Evolutionary conservation across 2,113 vertebrate species (phyloP).

Genomic region (Rhabdomys dilectus): DNA sequence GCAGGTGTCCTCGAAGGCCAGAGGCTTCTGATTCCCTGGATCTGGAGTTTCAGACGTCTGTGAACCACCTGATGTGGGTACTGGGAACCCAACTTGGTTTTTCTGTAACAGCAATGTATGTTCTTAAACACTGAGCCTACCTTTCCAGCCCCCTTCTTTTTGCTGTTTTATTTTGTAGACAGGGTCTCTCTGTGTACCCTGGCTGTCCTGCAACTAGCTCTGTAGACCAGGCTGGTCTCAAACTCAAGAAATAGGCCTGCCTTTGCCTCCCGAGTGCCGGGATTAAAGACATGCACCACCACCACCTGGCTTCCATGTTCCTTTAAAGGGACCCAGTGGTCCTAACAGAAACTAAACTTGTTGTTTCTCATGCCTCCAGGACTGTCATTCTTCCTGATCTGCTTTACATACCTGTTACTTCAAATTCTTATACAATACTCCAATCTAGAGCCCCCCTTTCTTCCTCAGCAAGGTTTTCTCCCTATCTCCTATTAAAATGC

Average conservation of each 20-base stretch:
- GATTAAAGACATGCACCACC: background rate
- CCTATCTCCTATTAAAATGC: background rate
- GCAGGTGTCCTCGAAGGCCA: too few relatives aligned
- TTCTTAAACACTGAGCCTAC: too few relatives aligned
- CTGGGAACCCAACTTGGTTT: too few relatives aligned
- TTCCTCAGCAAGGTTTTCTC: background rate
- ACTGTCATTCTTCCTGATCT: background rate
- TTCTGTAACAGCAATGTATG: too few relatives aligned
- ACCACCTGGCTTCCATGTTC: background rate
- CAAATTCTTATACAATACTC: slow-evolving; percentile 1
- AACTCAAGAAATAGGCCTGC: background rate
- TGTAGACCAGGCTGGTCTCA: background rate
- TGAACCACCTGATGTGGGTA: too few relatives aligned
- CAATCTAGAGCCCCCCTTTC: background rate
- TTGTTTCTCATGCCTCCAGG: background rate
- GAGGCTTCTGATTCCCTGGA: too few relatives aligned
- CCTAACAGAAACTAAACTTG: background rate
- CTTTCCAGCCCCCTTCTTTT: background rate
- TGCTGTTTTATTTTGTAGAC: background rate
- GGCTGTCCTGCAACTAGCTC: background rate
- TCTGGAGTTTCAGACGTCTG: too few relatives aligned
- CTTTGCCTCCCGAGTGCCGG: background rate
- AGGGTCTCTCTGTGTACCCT: background rate
- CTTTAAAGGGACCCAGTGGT: background rate
- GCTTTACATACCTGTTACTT: background rate